Conservation (phyloP, 2,113 vertebrate genomes). For the Bettongia penicillata region DNA sequence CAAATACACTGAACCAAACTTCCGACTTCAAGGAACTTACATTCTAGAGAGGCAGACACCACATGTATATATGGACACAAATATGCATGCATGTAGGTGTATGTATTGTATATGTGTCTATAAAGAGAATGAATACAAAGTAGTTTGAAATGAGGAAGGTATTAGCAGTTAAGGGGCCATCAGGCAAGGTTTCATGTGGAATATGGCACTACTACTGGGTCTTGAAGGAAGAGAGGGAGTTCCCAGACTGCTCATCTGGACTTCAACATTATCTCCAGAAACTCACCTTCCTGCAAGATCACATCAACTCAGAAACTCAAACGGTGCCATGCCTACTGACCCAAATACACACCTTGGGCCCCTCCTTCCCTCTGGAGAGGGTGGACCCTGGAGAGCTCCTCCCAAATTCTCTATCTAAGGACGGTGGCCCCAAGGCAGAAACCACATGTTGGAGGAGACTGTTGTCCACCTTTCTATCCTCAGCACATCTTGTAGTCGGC, state of each 20-base stretch:
- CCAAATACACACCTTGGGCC: too few species aligned
- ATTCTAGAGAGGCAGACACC: not conserved
- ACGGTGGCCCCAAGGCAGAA: not conserved
- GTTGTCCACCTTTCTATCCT: too few species aligned
- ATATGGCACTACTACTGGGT: not conserved
- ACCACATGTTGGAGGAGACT: not conserved
- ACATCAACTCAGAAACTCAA: too few species aligned
- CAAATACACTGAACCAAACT: not conserved
- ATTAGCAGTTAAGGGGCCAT: not conserved
- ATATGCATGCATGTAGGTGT: not conserved
- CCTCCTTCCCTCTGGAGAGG: too few species aligned
- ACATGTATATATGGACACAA: not conserved
- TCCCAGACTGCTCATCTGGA: too few species aligned
- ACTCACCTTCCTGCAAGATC: too few species aligned
- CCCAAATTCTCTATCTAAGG: not conserved
- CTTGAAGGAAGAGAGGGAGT: not conserved
- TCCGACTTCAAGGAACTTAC: not conserved
- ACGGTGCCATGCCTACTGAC: rapidly evolving
- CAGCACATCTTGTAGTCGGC: not conserved
- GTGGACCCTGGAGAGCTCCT: not conserved
- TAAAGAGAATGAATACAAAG: not conserved
- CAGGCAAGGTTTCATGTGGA: not conserved
- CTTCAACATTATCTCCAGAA: not conserved
- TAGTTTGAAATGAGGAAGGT: not conserved
- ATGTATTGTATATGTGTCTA: not conserved